Evolutionary conservation across 2,113 vertebrate genomes (phyloP), one percentile per base, ranked within the genome.

Genomic region (Cryptomyrus ogoouensis): DNA sequence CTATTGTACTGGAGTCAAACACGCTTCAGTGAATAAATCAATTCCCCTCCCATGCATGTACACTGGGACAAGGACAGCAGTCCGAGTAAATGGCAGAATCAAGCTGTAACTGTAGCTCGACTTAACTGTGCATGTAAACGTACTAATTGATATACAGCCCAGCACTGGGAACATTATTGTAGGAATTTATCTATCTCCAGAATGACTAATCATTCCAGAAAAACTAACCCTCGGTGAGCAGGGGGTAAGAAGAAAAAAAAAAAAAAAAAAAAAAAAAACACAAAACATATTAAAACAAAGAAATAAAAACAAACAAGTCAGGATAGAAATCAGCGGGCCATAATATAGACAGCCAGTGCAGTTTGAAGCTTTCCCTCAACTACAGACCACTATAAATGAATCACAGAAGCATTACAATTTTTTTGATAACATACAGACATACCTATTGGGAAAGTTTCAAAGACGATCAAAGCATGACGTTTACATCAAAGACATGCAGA

Each of bases 201-300:
- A 74, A 90, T 88, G 56, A 87, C 42, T 74, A 86, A 87, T 53
- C 12, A 52, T 77, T 50, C 10, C 13, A 80, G 62, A 49, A 70
- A 49, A 35, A 12, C 35, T 27, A 53, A 80, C 24, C n/a, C 17
- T 88, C 3, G 2, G 89, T 52, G 56, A 44, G 50, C 31, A 27
- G 53, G 44, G 13, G 52, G 2, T 6, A 1, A 0, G n/a, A n/a
- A n/a, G n/a, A n/a, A n/a, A n/a, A n/a, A n/a, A n/a, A n/a, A 56
- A 56, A 19, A 44, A 83, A n/a, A 80, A 80, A 58, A 58, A n/a
- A 58, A 21, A 42, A 49, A n/a, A 50, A 50, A 13, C 8, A 6
- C 46, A 85, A 58, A 77, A 85, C 58, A 77, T 4, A 56, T 56
- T 56, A 56, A 56, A 21, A 21, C 19, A 21, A 56, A 56, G 5